Conservation (phyloP, 1,140 invertebrate genomes). For the Planococcus citri region DNA sequence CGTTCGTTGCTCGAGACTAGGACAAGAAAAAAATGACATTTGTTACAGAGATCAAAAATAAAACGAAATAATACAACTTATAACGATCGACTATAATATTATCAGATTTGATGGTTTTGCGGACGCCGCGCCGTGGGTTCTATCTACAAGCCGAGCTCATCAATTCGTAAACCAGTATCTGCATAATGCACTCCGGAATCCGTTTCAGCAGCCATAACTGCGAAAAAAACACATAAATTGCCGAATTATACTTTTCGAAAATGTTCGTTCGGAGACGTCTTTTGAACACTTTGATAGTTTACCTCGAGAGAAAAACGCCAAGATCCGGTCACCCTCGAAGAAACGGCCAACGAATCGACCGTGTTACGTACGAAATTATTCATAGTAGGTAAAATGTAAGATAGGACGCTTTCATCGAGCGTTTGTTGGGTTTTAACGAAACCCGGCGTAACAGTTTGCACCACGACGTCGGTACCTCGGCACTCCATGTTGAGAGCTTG, state of each 20-base stretch:
- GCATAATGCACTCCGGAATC: neutral
- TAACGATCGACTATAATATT: no score
- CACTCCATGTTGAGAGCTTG: neutral
- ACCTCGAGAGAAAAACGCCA: constrained; percentile 4
- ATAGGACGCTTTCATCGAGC: neutral
- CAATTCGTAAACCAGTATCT: neutral
- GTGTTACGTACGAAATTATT: neutral
- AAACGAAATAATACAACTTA: no score
- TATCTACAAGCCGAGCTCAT: constrained; percentile 12
- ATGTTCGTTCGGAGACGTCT: no score
- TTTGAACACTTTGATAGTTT: neutral
- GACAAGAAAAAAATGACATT: no score
- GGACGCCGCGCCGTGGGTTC: no score
- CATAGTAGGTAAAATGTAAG: neutral
- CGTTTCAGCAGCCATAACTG: constrained; percentile 5
- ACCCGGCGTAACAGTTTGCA: neutral
- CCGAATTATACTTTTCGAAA: neutral
- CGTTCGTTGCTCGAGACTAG: no score
- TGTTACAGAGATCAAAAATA: no score
- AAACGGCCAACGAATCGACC: neutral
- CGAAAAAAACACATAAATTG: neutral
- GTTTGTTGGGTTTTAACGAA: neutral
- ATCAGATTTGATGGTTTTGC: no score
- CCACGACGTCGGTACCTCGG: neutral
- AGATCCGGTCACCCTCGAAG: neutral